Evolutionary conservation across 2,797 vertebrate species (phyloP).

Genomic region (Peromyscus nudipes): DNA sequence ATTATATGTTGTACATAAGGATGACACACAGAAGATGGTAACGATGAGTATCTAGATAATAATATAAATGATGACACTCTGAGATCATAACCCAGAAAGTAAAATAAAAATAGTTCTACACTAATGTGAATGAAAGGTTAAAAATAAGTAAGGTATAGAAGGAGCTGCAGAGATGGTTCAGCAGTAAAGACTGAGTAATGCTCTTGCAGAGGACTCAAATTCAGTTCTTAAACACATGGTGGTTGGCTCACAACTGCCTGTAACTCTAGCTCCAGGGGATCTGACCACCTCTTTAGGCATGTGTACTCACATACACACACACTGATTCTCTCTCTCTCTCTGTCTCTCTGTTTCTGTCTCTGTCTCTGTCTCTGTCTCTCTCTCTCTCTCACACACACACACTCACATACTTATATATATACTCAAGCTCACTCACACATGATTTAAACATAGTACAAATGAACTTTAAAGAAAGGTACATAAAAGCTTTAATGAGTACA

Average conservation of each 20-base stretch:
- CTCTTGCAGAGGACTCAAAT: background rate
- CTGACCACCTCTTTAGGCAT: background rate
- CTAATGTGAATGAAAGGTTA: background rate
- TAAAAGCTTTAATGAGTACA: background rate
- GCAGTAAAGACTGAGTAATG: background rate
- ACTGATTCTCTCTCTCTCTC: too few relatives aligned
- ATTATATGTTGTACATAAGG: too few relatives aligned
- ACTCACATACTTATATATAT: background rate
- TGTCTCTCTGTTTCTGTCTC: too few relatives aligned
- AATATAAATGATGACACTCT: background rate
- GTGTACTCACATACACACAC: background rate
- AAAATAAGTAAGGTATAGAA: background rate
- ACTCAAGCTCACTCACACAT: background rate
- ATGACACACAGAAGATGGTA: background rate
- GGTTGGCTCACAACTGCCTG: background rate
- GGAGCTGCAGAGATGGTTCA: background rate
- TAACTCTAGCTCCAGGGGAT: background rate
- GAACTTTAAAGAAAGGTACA: background rate
- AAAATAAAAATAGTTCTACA: background rate
- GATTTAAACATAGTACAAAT: background rate
- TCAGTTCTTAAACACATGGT: background rate
- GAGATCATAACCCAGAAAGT: background rate
- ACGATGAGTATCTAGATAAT: background rate
- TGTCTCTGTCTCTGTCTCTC: too few relatives aligned
- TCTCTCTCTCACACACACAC: too few relatives aligned